Evolutionary conservation across 2,113 vertebrate genomes (phyloP).

Genomic region (Lepus europaeus): DNA sequence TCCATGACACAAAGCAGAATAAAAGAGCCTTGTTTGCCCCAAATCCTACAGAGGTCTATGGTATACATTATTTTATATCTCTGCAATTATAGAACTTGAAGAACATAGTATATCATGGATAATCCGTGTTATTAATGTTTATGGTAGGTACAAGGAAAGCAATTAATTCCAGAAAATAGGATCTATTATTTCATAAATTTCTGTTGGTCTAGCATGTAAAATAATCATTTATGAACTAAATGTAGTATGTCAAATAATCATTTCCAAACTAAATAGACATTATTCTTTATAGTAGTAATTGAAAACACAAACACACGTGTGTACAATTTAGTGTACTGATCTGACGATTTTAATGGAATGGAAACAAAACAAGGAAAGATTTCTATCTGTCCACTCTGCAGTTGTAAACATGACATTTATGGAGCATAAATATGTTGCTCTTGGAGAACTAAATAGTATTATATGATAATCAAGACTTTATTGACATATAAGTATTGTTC

Average conservation of each 20-base stretch:
- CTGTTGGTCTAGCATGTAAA: background rate
- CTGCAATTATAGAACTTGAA: background rate
- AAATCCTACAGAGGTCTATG: accelerated
- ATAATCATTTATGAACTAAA: background rate
- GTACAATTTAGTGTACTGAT: background rate
- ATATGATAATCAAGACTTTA: background rate
- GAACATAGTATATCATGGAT: background rate
- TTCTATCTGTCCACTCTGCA: background rate
- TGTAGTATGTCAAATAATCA: too few species aligned
- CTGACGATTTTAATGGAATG: background rate
- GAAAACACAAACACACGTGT: background rate
- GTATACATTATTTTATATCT: background rate
- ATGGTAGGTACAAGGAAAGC: background rate
- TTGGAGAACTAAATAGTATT: background rate
- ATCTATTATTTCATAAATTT: background rate
- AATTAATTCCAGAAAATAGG: background rate
- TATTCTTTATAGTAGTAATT: background rate
- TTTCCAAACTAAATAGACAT: background rate
- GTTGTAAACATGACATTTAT: background rate
- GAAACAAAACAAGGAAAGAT: background rate
- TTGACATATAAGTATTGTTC: background rate
- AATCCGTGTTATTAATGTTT: background rate
- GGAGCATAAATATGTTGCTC: background rate
- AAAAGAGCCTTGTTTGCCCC: background rate
- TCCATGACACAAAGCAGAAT: background rate